Evolutionary conservation across 2,113 vertebrate species (phyloP).

Genomic region (Apodemus sylvaticus): DNA sequence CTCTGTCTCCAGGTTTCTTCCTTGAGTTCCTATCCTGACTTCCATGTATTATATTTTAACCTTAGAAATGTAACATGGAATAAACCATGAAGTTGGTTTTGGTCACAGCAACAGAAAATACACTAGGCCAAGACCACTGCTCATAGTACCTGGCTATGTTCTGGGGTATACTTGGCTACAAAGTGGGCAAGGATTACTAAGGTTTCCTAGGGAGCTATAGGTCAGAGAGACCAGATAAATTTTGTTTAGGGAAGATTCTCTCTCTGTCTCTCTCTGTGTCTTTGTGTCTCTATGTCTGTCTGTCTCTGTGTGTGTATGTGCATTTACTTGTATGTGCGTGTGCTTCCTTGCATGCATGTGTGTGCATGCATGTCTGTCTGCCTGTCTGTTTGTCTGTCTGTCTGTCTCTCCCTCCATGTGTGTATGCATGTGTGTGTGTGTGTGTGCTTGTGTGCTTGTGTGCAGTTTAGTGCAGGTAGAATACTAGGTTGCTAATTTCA

Average conservation of each 20-base stretch:
- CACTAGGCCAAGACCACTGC: too few relatives aligned
- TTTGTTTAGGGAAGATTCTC: background rate
- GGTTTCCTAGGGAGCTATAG: background rate
- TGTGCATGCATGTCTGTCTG: background rate
- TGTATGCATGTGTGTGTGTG: background rate
- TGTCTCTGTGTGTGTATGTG: background rate
- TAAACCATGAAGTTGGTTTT: background rate
- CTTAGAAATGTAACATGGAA: background rate
- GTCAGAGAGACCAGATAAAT: background rate
- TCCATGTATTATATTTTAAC: background rate
- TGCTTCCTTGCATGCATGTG: background rate
- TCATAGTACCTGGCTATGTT: background rate
- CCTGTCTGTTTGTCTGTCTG: too few relatives aligned
- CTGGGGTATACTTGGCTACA: background rate
- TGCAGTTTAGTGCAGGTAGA: background rate
- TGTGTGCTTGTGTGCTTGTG: too few relatives aligned
- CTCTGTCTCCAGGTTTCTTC: background rate
- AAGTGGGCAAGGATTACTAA: background rate
- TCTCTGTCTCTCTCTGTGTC: too few relatives aligned
- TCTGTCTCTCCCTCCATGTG: too few relatives aligned
- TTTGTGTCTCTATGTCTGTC: too few relatives aligned
- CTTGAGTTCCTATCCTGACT: background rate
- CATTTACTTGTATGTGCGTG: too few relatives aligned
- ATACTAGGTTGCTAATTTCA: background rate
- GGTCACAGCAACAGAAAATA: background rate